Evolutionary conservation across 2,113 vertebrate genomes (phyloP).

Genomic region (Anas platyrhynchos): DNA sequence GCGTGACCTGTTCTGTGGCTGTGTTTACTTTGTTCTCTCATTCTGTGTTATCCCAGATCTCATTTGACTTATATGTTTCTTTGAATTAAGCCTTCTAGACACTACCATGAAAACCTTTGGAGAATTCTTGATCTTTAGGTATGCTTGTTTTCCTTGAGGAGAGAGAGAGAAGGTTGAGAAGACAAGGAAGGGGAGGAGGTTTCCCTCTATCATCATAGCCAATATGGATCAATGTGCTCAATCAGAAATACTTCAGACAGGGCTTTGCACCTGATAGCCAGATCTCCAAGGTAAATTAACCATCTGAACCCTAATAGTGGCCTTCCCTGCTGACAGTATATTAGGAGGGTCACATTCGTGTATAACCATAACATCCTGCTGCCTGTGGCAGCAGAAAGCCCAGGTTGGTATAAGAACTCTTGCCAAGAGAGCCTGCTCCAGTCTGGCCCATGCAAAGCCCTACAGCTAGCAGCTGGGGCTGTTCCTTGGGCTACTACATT

Average conservation of each 20-base stretch:
- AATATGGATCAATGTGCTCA: neutral
- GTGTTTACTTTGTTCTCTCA: neutral
- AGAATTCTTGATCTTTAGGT: neutral
- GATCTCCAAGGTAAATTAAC: neutral
- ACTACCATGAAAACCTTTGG: neutral
- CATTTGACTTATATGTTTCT: neutral
- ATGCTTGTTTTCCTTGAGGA: neutral
- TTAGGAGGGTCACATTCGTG: neutral
- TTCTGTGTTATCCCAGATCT: neutral
- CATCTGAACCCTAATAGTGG: neutral
- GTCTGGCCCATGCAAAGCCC: accelerated
- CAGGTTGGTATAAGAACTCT: neutral
- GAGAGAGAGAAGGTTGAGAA: neutral
- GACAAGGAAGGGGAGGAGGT: neutral
- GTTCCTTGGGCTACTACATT: accelerated
- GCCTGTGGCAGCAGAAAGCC: neutral
- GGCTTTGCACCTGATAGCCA: neutral
- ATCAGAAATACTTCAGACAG: neutral
- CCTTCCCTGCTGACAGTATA: neutral
- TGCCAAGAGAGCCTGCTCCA: neutral
- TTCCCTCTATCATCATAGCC: neutral
- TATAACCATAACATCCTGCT: neutral
- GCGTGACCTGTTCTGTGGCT: neutral
- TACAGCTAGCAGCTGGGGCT: neutral
- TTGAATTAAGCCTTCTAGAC: neutral